Base-by-base conservation (phyloP, 2,888 invertebrate genomes). In the Dasysyrphus tricinctus region DNA sequence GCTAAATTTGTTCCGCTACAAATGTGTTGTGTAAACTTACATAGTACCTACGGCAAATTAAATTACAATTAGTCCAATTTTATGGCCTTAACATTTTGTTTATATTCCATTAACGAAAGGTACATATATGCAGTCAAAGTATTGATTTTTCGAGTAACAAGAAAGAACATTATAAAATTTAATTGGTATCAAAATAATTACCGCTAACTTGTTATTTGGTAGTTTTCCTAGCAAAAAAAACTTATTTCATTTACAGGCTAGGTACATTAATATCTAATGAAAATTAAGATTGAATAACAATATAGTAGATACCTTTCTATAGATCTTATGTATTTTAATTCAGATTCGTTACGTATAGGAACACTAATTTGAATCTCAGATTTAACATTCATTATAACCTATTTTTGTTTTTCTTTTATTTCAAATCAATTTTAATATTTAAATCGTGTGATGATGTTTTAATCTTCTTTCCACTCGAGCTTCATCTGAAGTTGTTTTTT, bases 1-100 rank as follows among this genome's bases (percentile, higher is more conserved):
- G 65, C 12, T 29, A 77, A 77, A 61, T 72, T 79, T 9, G 16
- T 79, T 79, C 65, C 73, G 73, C 47, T 44, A 63, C 63, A 29
- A 65, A 47, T 47, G 61, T 32, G 29, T 32, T 47, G 57, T 37
- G 47, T 32, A 32, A 32, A 5, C 32, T 32, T 4, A 32, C 0
- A 32, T 4, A 32, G 5, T 32, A 32, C 24, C 6, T 32, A 32
- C 7, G 32, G 5, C 32, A 32, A 32, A 32, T 32, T 5, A 32
- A 2, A 32, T 32, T 32, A 32, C 5, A 32, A 32, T 32, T 32
- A 1, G 32, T 32, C 6, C 7, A 2, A 32, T 32, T 32, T 32
- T 32, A 6, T 7, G 32, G 5, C 7, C 5, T 32, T 5, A 32
- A 2, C 2, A 32, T 32, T 32, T 32, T 32, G 32, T 5, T 32